Percentiles rank a stretch among this genome's conserved stretches.
Conservation (phyloP, 2,113 vertebrate species). For the Anas platyrhynchos region DNA sequence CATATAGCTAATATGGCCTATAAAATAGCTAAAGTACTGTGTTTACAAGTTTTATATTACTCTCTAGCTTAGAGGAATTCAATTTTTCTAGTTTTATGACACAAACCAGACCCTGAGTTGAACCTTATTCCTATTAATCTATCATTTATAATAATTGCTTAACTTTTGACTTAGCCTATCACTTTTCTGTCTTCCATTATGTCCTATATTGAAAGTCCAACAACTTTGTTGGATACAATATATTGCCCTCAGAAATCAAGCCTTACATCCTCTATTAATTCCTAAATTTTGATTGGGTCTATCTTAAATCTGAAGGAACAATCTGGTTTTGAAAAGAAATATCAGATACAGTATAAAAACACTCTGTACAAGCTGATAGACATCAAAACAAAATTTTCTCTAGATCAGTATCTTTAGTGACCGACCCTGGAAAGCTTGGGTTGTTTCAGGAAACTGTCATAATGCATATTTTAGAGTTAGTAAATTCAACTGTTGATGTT, state of each 20-base stretch:
- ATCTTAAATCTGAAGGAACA: not conserved
- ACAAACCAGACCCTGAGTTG: not conserved
- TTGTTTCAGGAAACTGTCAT: not conserved
- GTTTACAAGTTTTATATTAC: not conserved
- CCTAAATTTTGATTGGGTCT: not conserved
- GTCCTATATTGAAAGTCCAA: not conserved
- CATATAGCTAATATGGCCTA: not conserved
- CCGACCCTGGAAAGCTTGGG: not conserved
- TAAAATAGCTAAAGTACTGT: not conserved
- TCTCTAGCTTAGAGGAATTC: not conserved
- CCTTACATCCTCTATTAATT: not conserved
- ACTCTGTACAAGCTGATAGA: not conserved
- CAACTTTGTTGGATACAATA: not conserved
- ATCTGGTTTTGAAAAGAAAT: not conserved
- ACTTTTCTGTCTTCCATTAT: not conserved
- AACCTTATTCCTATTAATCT: not conserved
- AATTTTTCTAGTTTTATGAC: not conserved
- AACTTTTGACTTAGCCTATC: not conserved
- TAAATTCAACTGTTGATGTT: not conserved
- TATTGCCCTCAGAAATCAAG: not conserved
- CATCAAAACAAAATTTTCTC: not conserved
- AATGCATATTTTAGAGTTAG: not conserved
- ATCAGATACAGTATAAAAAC: not conserved
- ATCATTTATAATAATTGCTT: not conserved
- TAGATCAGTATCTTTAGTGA: not conserved